A percentile compares a stretch with the other conserved stretches of the same genome.
Conservation (phyloP, 2,888 invertebrate genomes). For the Sphaeridia pumilis region DNA sequence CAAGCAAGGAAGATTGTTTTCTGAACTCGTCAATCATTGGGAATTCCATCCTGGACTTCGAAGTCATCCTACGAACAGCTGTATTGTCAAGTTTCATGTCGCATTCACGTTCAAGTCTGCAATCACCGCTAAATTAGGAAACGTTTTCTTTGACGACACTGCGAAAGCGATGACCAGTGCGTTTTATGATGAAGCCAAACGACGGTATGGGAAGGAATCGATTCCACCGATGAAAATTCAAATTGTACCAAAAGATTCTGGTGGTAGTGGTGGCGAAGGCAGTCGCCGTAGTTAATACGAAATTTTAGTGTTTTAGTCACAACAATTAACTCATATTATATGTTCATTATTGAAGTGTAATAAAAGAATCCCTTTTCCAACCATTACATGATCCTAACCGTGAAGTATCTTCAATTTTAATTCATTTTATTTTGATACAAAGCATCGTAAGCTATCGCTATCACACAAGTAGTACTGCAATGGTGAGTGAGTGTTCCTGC, state of each 20-base stretch:
- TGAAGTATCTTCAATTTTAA: no score
- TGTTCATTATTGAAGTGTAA: no score
- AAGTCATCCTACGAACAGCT: conserved; percentile 59
- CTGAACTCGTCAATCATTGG: conserved; percentile 82
- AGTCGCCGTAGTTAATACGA: no score
- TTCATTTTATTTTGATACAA: no score
- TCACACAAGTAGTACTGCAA: no score
- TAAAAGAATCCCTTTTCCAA: no score
- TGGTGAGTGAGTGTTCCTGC: no score
- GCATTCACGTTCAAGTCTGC: conserved; percentile 82
- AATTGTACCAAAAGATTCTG: conserved; percentile 20
- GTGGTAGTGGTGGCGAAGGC: no score
- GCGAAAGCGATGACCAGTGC: conserved; percentile 93
- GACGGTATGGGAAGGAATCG: conserved; percentile 63
- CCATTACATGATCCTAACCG: no score
- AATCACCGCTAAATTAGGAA: conserved; percentile 76
- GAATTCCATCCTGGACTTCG: conserved; percentile 78
- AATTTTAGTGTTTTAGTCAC: no score
- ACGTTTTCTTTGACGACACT: conserved; percentile 89
- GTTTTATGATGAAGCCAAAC: conserved; percentile 71
- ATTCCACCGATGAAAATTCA: conserved; percentile 52
- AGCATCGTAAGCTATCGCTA: no score
- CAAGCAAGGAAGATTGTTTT: conserved; percentile 64
- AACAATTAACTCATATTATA: no score
- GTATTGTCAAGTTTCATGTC: conserved; percentile 79